Percentiles rank a stretch among this genome's conserved stretches.
phyloP scores from a whole-genome alignment of 2,113 vertebrate species.

The Amblyornis subalaris region DNA sequence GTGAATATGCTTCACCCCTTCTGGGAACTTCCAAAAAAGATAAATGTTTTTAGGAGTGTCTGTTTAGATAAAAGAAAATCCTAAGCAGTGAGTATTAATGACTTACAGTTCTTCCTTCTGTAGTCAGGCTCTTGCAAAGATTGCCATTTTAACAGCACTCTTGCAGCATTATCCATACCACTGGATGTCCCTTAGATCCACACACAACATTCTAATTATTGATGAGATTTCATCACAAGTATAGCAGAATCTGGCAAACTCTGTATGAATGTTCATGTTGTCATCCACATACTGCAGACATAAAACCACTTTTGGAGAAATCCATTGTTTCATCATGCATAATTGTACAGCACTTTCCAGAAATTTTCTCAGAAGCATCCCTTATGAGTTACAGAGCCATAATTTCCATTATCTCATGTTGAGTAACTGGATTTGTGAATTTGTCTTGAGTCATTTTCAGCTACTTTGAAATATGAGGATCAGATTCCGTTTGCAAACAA shows the following conservation, averaged over 20 bases:
- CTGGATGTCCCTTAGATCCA: background rate
- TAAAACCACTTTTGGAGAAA: conserved; percentile 58
- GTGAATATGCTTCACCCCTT: background rate
- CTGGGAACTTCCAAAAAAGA: background rate
- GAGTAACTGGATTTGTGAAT: conserved; percentile 66
- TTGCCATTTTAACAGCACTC: background rate
- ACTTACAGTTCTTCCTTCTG: background rate
- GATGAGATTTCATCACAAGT: background rate
- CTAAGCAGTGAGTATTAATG: background rate
- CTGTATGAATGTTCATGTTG: conserved; percentile 31
- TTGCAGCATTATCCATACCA: background rate
- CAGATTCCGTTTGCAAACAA: conserved; percentile 47
- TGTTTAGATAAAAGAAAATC: background rate
- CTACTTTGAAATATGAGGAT: conserved; percentile 59
- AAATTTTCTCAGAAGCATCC: conserved; percentile 60
- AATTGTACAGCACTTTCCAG: conserved; percentile 62
- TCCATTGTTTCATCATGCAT: conserved; percentile 62
- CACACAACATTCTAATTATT: background rate
- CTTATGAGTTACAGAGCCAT: conserved; percentile 49
- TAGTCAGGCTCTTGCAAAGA: background rate
- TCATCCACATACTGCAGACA: conserved; percentile 35
- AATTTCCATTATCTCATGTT: conserved; percentile 69
- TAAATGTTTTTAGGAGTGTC: background rate
- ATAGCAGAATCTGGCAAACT: background rate
- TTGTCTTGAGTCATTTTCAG: conserved; percentile 66